Percentiles rank a stretch among this genome's conserved stretches.
phyloP scores from a whole-genome alignment of 2,888 invertebrate species.

The Serripes groenlandicus region DNA sequence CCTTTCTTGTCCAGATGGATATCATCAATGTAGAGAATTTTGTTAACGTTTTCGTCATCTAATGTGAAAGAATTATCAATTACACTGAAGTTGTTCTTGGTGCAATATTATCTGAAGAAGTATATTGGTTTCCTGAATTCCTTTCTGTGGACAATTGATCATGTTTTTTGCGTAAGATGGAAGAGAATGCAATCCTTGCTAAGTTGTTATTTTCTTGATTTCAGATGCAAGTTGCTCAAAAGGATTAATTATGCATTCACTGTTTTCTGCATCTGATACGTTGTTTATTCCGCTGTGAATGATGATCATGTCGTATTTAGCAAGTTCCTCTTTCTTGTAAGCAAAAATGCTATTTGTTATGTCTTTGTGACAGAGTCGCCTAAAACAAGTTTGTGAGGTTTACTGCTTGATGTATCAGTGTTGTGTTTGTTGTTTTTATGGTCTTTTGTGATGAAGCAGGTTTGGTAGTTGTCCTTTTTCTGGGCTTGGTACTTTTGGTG shows the following conservation, averaged over 20 bases:
- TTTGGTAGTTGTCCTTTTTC: neutral
- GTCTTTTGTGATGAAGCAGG: neutral
- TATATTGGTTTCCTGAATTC: neutral
- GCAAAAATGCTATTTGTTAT: neutral
- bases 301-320: neutral
- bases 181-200: neutral
- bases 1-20: neutral
- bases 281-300: neutral
- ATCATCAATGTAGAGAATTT: neutral
- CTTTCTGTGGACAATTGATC: neutral
- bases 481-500: neutral
- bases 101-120: neutral
- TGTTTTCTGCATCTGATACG: neutral
- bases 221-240: neutral
- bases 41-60: neutral
- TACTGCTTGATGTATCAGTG: neutral
- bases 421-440: neutral
- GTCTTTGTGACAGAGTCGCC: constrained; percentile 13
- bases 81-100: neutral
- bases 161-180: neutral
- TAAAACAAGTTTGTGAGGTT: neutral
- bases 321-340: neutral
- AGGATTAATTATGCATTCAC: neutral
- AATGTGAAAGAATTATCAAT: neutral
- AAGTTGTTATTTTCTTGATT: too few relatives aligned